These are phyloP conservation scores for Nannobrachium achirus DNA, from an alignment of 2,113 vertebrate species.

Conservation along the genomic window DNA sequence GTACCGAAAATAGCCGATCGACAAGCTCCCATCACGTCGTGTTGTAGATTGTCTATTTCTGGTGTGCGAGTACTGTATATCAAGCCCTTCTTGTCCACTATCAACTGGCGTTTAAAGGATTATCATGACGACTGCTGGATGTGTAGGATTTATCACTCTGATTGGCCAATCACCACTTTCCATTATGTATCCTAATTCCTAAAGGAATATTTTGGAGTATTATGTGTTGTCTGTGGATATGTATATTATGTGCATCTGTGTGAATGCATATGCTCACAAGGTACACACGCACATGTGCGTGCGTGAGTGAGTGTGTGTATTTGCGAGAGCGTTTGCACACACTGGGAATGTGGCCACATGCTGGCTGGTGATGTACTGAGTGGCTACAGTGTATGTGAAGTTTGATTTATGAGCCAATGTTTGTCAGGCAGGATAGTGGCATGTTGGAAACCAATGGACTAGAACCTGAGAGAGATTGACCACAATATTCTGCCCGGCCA, in stretches of 20 bases:
- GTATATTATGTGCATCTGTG: background rate
- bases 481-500: constrained; percentile 42
- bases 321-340: background rate
- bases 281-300: background rate
- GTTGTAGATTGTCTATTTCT: too few species aligned
- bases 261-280: background rate
- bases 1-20: too few species aligned
- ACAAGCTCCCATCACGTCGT: too few species aligned
- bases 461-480: constrained; percentile 47
- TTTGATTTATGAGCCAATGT: constrained; percentile 65
- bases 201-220: too few species aligned
- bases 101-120: constrained; percentile 49
- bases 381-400: constrained; percentile 12
- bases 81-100: too few species aligned
- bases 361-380: constrained; percentile 37
- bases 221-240: background rate
- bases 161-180: constrained; percentile 42
- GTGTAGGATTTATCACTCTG: constrained; percentile 48
- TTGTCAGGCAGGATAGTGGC: constrained; percentile 34
- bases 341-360: constrained; percentile 32
- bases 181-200: constrained; percentile 27
- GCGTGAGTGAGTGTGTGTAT: constrained; percentile 1
- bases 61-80: too few species aligned
- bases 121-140: constrained; percentile 48
- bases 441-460: constrained; percentile 42